These are phyloP conservation scores for Psylliodes chrysocephalus DNA, from an alignment of 2,888 invertebrate genomes.

Conservation along the genomic window DNA sequence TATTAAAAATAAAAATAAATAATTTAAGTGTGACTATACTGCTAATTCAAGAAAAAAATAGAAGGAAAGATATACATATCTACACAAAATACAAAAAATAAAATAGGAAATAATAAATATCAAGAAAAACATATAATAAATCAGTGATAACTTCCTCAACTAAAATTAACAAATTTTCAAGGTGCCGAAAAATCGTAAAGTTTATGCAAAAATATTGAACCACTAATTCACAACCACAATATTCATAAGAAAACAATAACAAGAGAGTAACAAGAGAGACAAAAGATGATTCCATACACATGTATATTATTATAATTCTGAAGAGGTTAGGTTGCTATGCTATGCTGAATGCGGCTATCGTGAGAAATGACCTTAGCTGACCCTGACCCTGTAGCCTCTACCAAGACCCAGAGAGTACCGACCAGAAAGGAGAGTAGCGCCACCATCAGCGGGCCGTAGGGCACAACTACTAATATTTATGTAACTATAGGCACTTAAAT, in stretches of 20 bases:
- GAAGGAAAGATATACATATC: too few relatives aligned
- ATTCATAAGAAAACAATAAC: constrained; percentile 1
- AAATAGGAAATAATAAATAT: too few relatives aligned
- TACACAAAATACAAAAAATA: too few relatives aligned
- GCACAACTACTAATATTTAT: too few relatives aligned
- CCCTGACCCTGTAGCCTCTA: constrained; percentile 64
- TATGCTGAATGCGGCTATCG: constrained; percentile 64
- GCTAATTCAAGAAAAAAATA: too few relatives aligned
- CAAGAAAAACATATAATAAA: too few relatives aligned
- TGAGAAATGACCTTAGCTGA: constrained; percentile 66
- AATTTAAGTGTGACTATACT: too few relatives aligned
- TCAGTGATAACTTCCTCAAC: too few relatives aligned
- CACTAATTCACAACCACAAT: constrained; percentile 13
- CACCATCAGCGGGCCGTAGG: not conserved
- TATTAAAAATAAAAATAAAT: too few relatives aligned
- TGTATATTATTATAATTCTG: constrained; percentile 58
- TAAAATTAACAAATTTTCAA: not conserved
- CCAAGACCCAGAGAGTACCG: constrained; percentile 42
- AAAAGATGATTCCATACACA: constrained; percentile 33
- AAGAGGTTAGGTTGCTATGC: constrained; percentile 63
- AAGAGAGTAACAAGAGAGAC: constrained; percentile 9
- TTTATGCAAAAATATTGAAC: constrained; percentile 20
- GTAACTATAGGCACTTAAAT: too few relatives aligned
- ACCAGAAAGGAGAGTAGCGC: constrained; percentile 25
- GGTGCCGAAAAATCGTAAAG: not conserved